Base-by-base conservation (phyloP, 2,888 invertebrate species). In the Trichogramma evanescens region DNA sequence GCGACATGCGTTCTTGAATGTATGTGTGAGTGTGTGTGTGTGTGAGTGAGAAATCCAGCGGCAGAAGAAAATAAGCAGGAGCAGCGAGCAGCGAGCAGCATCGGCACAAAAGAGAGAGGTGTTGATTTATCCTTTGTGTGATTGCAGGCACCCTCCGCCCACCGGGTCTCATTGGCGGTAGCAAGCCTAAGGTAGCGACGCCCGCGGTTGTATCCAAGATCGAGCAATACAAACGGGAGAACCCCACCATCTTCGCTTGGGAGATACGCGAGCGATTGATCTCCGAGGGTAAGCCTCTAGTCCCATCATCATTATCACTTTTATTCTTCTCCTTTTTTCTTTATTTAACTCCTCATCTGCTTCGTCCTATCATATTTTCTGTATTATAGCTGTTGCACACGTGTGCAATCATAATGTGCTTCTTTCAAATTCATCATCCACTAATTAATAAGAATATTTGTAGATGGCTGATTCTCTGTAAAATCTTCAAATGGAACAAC, bases 201-300 rank as follows among this genome's bases (percentile, higher is more conserved):
- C 97, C 97, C 38, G 90, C 93, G 9, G 97, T 97, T 56, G 96
- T 97, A 63, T 91, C 94, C 66, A 97, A 96, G 83, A 97, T 97
- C 74, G 97, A 97, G 80, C 93, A 95, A 79, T 96, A 97, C 85
- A 97, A 97, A 82, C 81, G 95, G 70, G 96, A 97, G 79, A 97
- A 97, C 80, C 96, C 97, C 4, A 97, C 97, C 63, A 96, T 97
- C 74, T 98, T 97, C 79, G 97, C 97, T 52, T 98, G 97, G 97
- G 97, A 98, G 84, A 97, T 97, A 69, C 84, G 97, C 61, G 97
- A 98, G 80, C 85, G 95, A 78, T 88, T 97, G 65, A 93, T 97
- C 74, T 91, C 93, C 66, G 96, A 97, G 89, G 95, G 95, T 95
- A 84, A 85, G 81, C 54, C n/a, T 7, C 13, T 13, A 13, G 13